These are phyloP conservation scores for Pycnomerus fuliginosus DNA, from an alignment of 2,888 invertebrate genomes.

Conservation along the genomic window DNA sequence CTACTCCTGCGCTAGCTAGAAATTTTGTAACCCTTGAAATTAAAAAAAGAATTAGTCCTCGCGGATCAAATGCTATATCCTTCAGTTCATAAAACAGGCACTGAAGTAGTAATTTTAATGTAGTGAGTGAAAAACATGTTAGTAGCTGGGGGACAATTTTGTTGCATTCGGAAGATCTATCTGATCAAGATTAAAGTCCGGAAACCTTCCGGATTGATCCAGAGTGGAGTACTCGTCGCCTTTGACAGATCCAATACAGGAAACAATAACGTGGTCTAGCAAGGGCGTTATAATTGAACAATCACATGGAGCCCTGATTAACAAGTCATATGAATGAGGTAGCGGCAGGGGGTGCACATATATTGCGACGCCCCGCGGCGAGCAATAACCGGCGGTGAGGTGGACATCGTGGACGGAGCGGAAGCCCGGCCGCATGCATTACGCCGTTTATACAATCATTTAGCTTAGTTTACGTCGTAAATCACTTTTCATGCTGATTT, in stretches of 20 bases:
- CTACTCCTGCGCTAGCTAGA: too few relatives aligned
- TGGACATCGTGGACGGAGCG: constrained; percentile 26
- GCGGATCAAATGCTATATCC: too few relatives aligned
- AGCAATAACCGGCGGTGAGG: constrained; percentile 32
- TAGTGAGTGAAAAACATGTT: too few relatives aligned
- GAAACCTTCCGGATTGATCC: not conserved
- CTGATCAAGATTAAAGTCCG: too few relatives aligned
- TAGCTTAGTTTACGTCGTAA: constrained; percentile 32
- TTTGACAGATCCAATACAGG: constrained; percentile 28
- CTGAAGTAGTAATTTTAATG: too few relatives aligned
- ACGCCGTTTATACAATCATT: constrained; percentile 32
- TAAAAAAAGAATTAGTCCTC: too few relatives aligned
- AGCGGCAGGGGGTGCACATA: constrained; percentile 36
- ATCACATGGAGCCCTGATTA: constrained; percentile 37
- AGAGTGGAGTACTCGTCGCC: not conserved
- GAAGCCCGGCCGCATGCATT: constrained; percentile 32
- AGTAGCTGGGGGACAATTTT: too few relatives aligned
- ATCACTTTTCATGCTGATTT: constrained; percentile 40
- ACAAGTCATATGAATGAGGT: constrained; percentile 40
- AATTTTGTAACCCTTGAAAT: too few relatives aligned
- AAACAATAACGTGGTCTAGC: constrained; percentile 25
- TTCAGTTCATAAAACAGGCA: too few relatives aligned
- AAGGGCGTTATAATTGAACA: constrained; percentile 28
- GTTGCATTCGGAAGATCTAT: too few relatives aligned
- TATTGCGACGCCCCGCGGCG: constrained; percentile 39